Percentiles rank a stretch among this genome's conserved stretches.
phyloP scores from a whole-genome alignment of 2,888 invertebrate genomes.

The Polyploca ridens region DNA sequence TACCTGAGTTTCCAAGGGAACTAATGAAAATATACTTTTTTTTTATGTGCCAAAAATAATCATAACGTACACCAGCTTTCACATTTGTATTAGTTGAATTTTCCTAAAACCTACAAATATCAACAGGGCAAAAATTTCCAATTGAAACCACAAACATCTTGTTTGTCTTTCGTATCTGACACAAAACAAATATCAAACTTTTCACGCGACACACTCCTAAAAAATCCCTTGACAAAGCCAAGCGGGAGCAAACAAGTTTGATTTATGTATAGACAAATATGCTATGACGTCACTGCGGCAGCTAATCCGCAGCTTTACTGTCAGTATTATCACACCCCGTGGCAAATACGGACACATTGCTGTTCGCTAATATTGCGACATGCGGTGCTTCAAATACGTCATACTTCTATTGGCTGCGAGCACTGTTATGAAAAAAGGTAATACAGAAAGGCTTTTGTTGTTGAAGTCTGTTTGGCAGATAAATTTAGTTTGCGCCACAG shows the following conservation, averaged over 20 bases:
- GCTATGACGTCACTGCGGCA: constrained; percentile 22
- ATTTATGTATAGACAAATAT: constrained; percentile 13
- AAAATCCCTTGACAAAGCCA: constrained; percentile 9
- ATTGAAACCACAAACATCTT: neutral
- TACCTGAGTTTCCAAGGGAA: no score
- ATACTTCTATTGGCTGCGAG: neutral
- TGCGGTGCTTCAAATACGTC: neutral
- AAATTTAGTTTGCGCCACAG: no score
- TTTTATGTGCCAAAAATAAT: no score
- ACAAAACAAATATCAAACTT: constrained; percentile 1
- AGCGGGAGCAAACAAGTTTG: constrained; percentile 9
- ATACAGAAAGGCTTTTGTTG: neutral
- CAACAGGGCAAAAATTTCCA: neutral
- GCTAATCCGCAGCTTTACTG: constrained; percentile 32
- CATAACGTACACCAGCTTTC: no score
- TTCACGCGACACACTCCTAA: constrained; percentile 3
- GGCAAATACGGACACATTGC: constrained; percentile 25
- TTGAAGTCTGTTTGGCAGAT: neutral
- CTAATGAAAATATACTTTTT: no score
- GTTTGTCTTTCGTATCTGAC: neutral
- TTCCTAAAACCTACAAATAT: neutral
- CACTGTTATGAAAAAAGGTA: neutral
- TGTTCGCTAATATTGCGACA: constrained; percentile 7
- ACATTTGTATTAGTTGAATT: no score
- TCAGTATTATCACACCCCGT: constrained; percentile 24